phyloP scores from a whole-genome alignment of 2,113 vertebrate genomes.

The Piprites chloris region DNA sequence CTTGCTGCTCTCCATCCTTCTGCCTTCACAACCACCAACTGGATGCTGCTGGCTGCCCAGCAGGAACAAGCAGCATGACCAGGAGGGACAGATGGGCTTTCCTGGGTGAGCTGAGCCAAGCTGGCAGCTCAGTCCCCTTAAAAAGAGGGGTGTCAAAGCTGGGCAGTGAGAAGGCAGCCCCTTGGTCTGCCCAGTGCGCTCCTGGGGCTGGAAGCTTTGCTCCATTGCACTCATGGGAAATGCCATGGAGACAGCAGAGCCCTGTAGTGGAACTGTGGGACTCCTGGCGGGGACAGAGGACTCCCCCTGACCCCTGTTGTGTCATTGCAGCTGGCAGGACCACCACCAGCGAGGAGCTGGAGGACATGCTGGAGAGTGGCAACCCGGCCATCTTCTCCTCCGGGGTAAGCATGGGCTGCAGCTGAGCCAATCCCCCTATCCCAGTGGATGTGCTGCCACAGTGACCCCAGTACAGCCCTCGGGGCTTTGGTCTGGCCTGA shows the following conservation, averaged over 20 bases:
- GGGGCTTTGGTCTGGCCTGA: background rate
- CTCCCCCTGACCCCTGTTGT: background rate
- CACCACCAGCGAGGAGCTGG: conserved; percentile 94
- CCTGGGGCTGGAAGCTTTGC: background rate
- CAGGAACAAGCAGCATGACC: background rate
- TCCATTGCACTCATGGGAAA: background rate
- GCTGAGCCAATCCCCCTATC: background rate
- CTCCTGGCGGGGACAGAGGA: background rate
- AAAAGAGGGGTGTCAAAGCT: background rate
- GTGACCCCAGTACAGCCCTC: background rate
- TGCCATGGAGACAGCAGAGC: background rate
- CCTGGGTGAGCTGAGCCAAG: background rate
- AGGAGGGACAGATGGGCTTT: background rate
- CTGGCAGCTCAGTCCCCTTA: background rate
- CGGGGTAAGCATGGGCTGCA: conserved; percentile 75
- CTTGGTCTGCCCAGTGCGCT: accelerated
- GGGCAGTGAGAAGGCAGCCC: background rate
- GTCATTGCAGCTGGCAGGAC: conserved; percentile 86
- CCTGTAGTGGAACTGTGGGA: background rate
- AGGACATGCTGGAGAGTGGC: conserved; percentile 96
- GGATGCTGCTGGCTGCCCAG: background rate
- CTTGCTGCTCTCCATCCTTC: background rate
- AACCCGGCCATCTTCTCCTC: conserved; percentile 96
- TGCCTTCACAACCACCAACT: background rate
- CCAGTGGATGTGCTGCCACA: accelerated